Percentiles rank a stretch among this genome's conserved stretches.
Evolutionary conservation across 1,140 invertebrate genomes (phyloP).

Genomic region (Drosophila ironensis): DNA sequence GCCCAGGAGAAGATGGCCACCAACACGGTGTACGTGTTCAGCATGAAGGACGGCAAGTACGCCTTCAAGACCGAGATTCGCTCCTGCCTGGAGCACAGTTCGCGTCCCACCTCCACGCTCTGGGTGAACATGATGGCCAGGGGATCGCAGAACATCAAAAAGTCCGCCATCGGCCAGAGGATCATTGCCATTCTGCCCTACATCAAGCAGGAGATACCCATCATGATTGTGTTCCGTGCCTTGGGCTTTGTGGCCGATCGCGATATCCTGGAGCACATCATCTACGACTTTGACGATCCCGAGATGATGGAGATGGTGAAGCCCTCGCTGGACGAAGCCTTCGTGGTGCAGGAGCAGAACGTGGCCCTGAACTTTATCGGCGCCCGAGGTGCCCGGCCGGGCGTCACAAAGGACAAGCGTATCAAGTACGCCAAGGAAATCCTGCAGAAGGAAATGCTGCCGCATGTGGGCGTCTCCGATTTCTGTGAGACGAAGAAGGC

Average conservation of each 20-base stretch:
- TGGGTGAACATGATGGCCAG: slow-evolving; percentile 99
- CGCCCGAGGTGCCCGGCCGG: slow-evolving; percentile 96
- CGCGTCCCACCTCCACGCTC: slow-evolving; percentile 96
- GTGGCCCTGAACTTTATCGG: slow-evolving; percentile 99
- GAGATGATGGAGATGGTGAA: slow-evolving; percentile 99
- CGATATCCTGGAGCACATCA: slow-evolving; percentile 99
- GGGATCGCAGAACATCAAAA: slow-evolving; percentile 96
- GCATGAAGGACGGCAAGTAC: slow-evolving; percentile 99
- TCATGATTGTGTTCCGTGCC: slow-evolving; percentile 99
- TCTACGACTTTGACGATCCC: slow-evolving; percentile 99
- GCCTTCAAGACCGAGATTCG: slow-evolving; percentile 98
- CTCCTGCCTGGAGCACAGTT: slow-evolving; percentile 96
- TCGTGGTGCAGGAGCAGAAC: slow-evolving; percentile 99
- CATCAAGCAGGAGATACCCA: slow-evolving; percentile 99
- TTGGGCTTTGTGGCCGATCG: slow-evolving; percentile 99
- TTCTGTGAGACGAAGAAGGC: slow-evolving; percentile 99
- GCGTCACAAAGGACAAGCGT: slow-evolving; percentile 99
- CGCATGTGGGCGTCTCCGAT: slow-evolving; percentile 98
- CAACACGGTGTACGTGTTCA: slow-evolving; percentile 99
- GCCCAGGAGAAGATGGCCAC: slow-evolving; percentile 99
- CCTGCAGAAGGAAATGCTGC: slow-evolving; percentile 99
- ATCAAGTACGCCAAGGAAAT: slow-evolving; percentile 99
- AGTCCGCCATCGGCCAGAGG: slow-evolving; percentile 98
- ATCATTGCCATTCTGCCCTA: slow-evolving; percentile 99
- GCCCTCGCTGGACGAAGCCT: slow-evolving; percentile 99